Conservation (phyloP, 2,888 invertebrate species). For the Melanostoma scalare region DNA sequence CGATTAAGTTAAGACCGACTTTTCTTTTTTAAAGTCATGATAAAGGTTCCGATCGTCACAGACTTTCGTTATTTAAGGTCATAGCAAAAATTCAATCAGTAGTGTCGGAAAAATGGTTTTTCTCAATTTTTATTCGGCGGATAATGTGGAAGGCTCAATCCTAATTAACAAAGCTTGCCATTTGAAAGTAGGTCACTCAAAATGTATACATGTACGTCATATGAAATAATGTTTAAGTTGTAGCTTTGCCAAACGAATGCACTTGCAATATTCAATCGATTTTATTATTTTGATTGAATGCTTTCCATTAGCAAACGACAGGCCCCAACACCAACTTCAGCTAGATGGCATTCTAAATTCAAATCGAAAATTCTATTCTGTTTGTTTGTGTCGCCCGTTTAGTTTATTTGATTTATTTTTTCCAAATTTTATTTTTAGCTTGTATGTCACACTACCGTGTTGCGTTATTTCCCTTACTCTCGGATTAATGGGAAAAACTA, state of each 20-base stretch:
- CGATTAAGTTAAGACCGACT: no score
- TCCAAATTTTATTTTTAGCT: not conserved
- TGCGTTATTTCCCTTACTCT: not conserved
- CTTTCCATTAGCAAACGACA: not conserved
- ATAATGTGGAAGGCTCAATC: no score
- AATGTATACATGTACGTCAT: not conserved
- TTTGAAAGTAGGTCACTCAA: slow-evolving; percentile 18
- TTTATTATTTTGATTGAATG: slow-evolving; percentile 25
- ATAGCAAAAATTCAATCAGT: no score
- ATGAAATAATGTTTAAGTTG: not conserved
- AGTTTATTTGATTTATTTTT: not conserved
- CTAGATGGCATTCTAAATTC: not conserved
- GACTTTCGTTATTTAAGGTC: no score
- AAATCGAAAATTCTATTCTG: slow-evolving; percentile 5
- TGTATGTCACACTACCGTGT: slow-evolving; percentile 6
- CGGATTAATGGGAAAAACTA: no score
- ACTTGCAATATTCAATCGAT: slow-evolving; percentile 9
- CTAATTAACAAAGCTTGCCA: no score
- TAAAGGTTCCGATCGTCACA: no score
- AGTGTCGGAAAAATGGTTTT: no score
- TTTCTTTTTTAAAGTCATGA: no score
- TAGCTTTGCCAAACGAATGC: slow-evolving; percentile 1
- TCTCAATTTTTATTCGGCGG: no score
- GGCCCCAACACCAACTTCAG: no score
- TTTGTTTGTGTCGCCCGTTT: not conserved